Evolutionary conservation across 2,888 invertebrate genomes (phyloP).

Genomic region (Phlogophora meticulosa): DNA sequence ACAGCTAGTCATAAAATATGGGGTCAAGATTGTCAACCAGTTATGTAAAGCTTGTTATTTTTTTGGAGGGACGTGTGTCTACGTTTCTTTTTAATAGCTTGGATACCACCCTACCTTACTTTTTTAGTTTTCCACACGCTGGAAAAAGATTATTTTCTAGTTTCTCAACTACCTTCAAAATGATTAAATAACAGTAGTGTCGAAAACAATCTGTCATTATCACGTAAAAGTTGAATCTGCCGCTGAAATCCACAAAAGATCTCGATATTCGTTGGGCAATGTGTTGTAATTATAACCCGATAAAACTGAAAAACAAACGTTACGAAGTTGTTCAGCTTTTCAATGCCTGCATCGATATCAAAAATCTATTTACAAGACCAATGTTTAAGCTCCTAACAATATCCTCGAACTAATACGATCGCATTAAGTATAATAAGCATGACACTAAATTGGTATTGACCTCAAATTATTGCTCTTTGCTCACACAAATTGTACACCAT

Average conservation of each 20-base stretch:
- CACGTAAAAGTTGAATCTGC: background rate
- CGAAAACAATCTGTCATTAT: background rate
- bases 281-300: background rate
- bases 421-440: constrained; percentile 63
- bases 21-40: background rate
- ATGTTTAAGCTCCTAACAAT: constrained; percentile 46
- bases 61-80: too few relatives aligned
- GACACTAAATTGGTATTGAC: constrained; percentile 67
- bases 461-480: constrained; percentile 72
- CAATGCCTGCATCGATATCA: background rate
- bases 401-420: constrained; percentile 56
- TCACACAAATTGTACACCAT: constrained; percentile 74
- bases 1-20: constrained; percentile 3
- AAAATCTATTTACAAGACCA: constrained; percentile 43
- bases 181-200: background rate
- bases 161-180: too few relatives aligned
- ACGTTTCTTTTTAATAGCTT: background rate
- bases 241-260: background rate
- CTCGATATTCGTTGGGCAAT: too few relatives aligned
- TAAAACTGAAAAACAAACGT: background rate
- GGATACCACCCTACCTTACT: background rate
- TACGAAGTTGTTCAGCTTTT: background rate
- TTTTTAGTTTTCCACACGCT: background rate
- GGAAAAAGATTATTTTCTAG: too few relatives aligned
- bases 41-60: background rate